Percentiles rank a stretch among this genome's conserved stretches.
Conservation (phyloP, 1,140 invertebrate genomes). For the Homarus americanus region DNA sequence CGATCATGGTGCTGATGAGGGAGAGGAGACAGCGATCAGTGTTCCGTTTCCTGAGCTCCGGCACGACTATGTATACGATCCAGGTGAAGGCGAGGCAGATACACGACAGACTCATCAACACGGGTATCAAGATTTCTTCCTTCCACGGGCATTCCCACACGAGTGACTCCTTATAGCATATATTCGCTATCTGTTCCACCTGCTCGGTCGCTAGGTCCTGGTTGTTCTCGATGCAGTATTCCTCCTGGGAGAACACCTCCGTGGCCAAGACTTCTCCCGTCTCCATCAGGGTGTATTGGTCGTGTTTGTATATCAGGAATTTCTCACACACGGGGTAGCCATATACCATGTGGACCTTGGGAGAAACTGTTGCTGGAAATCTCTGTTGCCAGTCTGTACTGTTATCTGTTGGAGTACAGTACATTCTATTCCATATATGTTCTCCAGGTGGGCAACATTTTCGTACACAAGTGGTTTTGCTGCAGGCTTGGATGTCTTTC, state of each 20-base stretch:
- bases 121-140: not conserved
- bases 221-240: conserved; percentile 23
- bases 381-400: not conserved
- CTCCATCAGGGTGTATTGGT: not conserved
- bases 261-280: not conserved
- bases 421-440: not conserved
- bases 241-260: not conserved
- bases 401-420: not conserved
- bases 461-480: not conserved
- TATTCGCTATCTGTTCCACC: not conserved
- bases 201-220: not conserved
- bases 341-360: not conserved
- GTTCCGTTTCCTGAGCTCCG: not conserved
- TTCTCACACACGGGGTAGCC: conserved; percentile 2
- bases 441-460: conserved; percentile 18
- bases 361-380: not conserved
- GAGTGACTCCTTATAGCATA: not conserved
- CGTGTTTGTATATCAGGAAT: not conserved
- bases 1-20: conserved; percentile 22
- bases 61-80: conserved; percentile 32
- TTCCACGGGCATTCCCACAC: conserved; percentile 24
- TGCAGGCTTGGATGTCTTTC: not conserved
- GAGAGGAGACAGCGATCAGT: conserved; percentile 36
- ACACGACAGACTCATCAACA: conserved; percentile 28
- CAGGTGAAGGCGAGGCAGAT: conserved; percentile 26